Evolutionary conservation across 2,888 invertebrate genomes (phyloP), one percentile per base, ranked within the genome.

Genomic region (Hoplodrina ambigua): DNA sequence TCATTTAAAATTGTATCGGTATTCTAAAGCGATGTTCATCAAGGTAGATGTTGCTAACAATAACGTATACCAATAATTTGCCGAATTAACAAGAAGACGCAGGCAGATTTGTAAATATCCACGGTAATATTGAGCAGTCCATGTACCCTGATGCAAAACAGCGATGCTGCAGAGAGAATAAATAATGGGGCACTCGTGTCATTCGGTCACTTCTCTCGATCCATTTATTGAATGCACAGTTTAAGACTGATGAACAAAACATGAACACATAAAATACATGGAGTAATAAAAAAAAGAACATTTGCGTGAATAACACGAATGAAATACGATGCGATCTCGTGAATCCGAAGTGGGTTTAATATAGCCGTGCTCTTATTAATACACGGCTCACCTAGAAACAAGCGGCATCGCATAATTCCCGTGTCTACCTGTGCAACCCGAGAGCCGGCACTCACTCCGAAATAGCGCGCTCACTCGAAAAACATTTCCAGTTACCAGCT

Each of bases 291-390:
- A 25, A 75, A 68, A 58, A 73, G 20, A 76, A 67, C 50, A 53
- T 63, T 56, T 72, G 53, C 30, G 19, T 66, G 46, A 73, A 80
- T 73, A 78, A 77, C 67, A 70, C 62, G 60, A 74, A 72, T 90
- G 93, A 91, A 93, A 93, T 86, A 86, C 80, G 93, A 93, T 90
- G 89, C 93, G 86, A 84, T 88, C 84, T 83, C 83, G 81, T 86
- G 89, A 89, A 87, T 88, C 78, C 84, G 82, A 86, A 86, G 88
- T 86, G 87, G 75, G 89, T 90, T 90, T 90, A 91, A 92, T 92
- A 92, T 91, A 92, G 90, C 86, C 78, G 81, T 85, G 86, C 80
- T 87, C 86, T 87, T 93, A 93, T 91, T 92, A 92, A 92, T 93
- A 93, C 88, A 54, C 90, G 69, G 79, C 91, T 87, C 91, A 91